Percentiles rank a stretch among this genome's conserved stretches.
phyloP scores from a whole-genome alignment of 2,797 vertebrate species.

The Danionella dracula region DNA sequence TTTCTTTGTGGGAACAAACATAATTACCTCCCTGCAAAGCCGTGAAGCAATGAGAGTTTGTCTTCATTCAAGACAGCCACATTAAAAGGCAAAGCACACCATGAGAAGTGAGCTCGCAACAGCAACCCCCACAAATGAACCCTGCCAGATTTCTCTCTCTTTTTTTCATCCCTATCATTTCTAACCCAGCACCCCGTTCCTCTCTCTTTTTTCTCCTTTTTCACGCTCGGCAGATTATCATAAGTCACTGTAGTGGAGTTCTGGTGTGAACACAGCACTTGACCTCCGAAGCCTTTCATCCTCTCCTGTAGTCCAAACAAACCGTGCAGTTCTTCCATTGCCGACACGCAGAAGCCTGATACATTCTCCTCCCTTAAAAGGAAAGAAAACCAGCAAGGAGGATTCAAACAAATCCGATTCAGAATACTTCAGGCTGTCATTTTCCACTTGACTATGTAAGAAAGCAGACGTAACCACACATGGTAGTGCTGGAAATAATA shows the following conservation, averaged over 20 bases:
- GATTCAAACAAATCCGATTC: slow-evolving; percentile 48
- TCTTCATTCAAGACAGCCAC: slow-evolving; percentile 35
- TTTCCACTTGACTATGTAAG: slow-evolving; percentile 14
- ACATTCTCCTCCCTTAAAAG: slow-evolving; percentile 25
- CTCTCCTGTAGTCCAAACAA: slow-evolving; percentile 39
- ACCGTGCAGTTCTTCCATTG: slow-evolving; percentile 30
- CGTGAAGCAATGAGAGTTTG: slow-evolving; percentile 24
- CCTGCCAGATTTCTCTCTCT: slow-evolving; percentile 23
- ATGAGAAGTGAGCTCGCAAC: slow-evolving; percentile 19
- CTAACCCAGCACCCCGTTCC: slow-evolving; percentile 9
- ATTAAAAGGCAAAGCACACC: slow-evolving; percentile 42
- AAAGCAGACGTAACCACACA: slow-evolving; percentile 7
- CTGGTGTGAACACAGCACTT: slow-evolving; percentile 33
- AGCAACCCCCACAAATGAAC: slow-evolving; percentile 32
- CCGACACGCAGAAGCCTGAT: slow-evolving; percentile 25
- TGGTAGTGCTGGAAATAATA: background rate
- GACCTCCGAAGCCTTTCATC: slow-evolving; percentile 47
- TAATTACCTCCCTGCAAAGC: slow-evolving; percentile 41
- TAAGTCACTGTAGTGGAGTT: slow-evolving; percentile 35
- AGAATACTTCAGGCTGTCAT: slow-evolving; percentile 22
- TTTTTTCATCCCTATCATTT: background rate
- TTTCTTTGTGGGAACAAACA: slow-evolving; percentile 22
- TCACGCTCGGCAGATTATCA: slow-evolving; percentile 39
- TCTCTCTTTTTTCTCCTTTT: slow-evolving; percentile 31
- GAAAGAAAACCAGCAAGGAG: slow-evolving; percentile 28